Evolutionary conservation across 2,113 vertebrate genomes (phyloP).

Genomic region (Pseudopodoces humilis): DNA sequence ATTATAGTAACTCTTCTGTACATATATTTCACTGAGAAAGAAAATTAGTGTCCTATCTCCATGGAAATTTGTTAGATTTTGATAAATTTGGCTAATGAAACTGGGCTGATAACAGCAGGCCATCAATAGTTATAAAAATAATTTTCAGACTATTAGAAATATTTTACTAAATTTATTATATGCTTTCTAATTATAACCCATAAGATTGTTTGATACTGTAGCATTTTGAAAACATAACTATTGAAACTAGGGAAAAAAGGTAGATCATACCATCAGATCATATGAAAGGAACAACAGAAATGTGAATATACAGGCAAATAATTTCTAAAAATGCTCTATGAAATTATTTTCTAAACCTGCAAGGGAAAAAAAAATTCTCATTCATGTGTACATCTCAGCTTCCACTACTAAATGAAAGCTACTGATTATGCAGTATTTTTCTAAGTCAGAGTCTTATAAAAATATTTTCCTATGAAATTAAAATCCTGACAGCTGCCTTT

Average conservation of each 20-base stretch:
- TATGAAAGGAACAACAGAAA: background rate
- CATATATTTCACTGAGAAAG: background rate
- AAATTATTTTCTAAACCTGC: background rate
- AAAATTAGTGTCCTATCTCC: background rate
- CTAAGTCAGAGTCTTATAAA: background rate
- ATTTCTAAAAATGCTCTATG: background rate
- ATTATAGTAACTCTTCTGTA: background rate
- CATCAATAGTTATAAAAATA: background rate
- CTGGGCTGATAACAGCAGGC: background rate
- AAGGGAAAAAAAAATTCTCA: background rate
- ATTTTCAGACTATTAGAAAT: background rate
- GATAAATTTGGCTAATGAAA: background rate
- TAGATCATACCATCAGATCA: background rate
- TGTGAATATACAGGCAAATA: accelerated
- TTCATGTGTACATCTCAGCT: background rate
- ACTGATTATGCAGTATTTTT: background rate
- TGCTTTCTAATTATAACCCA: background rate
- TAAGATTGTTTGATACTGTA: background rate
- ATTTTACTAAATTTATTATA: background rate
- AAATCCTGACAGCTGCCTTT: background rate
- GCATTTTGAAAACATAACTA: background rate
- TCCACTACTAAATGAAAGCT: background rate
- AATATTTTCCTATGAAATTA: background rate
- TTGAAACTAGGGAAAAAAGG: background rate
- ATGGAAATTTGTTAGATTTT: background rate